These are phyloP conservation scores for Rhegmatorhina hoffmannsi DNA, from an alignment of 2,113 vertebrate species.

Conservation along the genomic window DNA sequence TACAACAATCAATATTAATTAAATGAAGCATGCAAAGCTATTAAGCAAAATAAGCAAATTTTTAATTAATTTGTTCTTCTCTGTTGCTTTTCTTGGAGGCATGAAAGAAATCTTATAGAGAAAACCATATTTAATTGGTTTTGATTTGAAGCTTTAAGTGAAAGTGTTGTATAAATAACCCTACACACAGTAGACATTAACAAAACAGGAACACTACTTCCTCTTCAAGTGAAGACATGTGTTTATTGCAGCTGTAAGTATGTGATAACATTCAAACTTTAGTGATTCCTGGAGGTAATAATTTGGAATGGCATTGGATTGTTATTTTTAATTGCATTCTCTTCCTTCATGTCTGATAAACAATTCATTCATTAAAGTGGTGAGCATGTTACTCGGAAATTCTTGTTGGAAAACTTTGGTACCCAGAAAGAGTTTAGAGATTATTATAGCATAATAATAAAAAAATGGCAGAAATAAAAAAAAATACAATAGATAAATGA, in stretches of 20 bases:
- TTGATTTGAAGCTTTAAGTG: not conserved
- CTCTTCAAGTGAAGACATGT: not conserved
- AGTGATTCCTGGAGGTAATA: not conserved
- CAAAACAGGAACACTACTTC: not conserved
- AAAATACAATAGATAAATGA: not conserved
- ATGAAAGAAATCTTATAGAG: not conserved
- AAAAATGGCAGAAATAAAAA: not conserved
- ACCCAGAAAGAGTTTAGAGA: not conserved
- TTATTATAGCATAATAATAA: not conserved
- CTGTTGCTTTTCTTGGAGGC: not conserved
- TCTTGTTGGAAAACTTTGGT: not conserved
- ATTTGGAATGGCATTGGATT: not conserved
- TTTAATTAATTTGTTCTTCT: not conserved
- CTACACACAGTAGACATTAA: not conserved
- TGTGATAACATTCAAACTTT: not conserved
- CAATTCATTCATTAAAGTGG: not conserved
- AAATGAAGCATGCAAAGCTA: not conserved
- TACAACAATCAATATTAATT: not conserved
- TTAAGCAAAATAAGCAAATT: not conserved
- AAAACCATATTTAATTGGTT: not conserved
- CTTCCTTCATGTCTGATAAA: not conserved
- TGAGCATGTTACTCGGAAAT: not conserved
- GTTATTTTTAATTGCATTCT: not conserved
- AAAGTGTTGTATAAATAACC: not conserved
- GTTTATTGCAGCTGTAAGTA: not conserved